These are phyloP conservation scores for Lepidocyrtoides sp. DNA, from an alignment of 2,888 invertebrate genomes.

Conservation along the genomic window DNA sequence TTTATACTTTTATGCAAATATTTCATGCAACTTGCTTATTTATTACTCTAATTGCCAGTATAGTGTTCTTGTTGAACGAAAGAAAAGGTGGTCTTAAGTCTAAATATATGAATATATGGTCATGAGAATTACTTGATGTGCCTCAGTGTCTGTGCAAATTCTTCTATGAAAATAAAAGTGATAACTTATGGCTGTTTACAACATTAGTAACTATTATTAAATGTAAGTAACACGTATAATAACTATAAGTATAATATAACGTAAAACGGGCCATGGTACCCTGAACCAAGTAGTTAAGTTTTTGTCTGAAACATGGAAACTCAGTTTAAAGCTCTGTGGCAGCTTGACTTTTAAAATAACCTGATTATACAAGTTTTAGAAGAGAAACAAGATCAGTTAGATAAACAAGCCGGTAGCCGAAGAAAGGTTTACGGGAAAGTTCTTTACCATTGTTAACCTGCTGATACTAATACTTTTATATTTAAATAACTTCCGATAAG, in stretches of 20 bases:
- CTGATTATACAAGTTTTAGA: neutral
- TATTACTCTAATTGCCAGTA: neutral
- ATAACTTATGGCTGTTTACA: neutral
- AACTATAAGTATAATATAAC: neutral
- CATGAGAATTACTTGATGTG: constrained; percentile 35
- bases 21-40: neutral
- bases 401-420: neutral
- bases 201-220: no score
- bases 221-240: no score
- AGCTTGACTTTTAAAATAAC: neutral
- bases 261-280: neutral
- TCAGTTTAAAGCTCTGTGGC: neutral
- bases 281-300: neutral
- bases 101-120: constrained; percentile 9
- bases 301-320: neutral
- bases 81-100: neutral
- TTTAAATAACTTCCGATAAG: neutral
- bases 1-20: neutral
- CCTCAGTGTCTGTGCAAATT: constrained; percentile 17
- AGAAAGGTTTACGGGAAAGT: no score
- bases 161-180: neutral
- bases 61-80: neutral
- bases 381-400: neutral
- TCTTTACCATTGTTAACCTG: no score
- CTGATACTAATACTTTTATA: neutral